These are phyloP conservation scores for Tenualosa ilisha DNA, from an alignment of 2,797 vertebrate species.

Conservation along the genomic window DNA sequence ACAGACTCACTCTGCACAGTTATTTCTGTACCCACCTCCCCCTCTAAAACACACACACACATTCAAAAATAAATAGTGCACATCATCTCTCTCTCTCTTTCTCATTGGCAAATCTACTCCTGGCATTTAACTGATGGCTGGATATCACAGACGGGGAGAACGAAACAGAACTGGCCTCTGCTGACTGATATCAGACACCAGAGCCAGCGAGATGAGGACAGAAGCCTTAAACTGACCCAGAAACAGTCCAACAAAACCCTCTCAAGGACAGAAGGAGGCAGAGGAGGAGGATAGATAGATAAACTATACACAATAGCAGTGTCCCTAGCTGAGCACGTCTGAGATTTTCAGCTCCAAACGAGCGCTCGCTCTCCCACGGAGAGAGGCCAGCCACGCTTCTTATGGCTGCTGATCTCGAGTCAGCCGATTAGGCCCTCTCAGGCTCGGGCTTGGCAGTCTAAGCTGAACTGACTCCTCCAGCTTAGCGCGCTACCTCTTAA, in stretches of 20 bases:
- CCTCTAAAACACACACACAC: background rate
- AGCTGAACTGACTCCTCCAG: background rate
- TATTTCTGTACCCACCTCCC: too few species aligned
- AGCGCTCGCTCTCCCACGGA: background rate
- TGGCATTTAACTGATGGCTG: background rate
- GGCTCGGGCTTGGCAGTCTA: background rate
- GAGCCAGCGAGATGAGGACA: background rate
- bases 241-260: too few species aligned
- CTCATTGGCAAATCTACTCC: background rate
- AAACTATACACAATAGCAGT: background rate
- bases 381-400: background rate
- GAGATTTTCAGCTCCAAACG: too few species aligned
- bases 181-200: background rate
- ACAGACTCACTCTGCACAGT: too few species aligned
- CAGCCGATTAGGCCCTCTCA: slow-evolving; percentile 1
- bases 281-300: background rate
- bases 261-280: too few species aligned
- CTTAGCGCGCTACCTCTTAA: background rate
- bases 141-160: background rate
- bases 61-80: background rate
- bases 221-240: background rate
- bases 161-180: background rate
- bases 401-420: background rate
- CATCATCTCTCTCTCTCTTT: background rate
- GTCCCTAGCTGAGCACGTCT: background rate